phyloP scores from a whole-genome alignment of 1,140 invertebrate species.

The Battus philenor region DNA sequence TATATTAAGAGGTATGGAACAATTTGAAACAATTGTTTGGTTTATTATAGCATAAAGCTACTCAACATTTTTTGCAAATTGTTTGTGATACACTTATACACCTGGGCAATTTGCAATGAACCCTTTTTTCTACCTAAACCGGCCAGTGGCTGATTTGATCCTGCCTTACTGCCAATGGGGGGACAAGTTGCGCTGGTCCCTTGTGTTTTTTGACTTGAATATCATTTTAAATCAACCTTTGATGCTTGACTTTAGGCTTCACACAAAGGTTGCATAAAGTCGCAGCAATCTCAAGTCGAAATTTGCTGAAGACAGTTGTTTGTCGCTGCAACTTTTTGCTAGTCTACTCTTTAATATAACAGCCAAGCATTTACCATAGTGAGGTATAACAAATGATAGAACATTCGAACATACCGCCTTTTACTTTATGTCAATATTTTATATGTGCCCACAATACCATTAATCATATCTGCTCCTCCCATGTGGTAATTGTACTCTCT shows the following conservation, averaged over 20 bases:
- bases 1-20: neutral
- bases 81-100: slow-evolving; percentile 34
- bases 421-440: slow-evolving; percentile 24
- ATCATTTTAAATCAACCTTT: slow-evolving; percentile 34
- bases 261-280: slow-evolving; percentile 31
- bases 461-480: slow-evolving; percentile 39
- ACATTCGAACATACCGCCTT: slow-evolving; percentile 23
- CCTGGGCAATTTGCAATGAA: slow-evolving; percentile 42
- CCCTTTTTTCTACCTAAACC: slow-evolving; percentile 31
- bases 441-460: slow-evolving; percentile 35
- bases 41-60: slow-evolving; percentile 36
- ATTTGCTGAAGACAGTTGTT: slow-evolving; percentile 25
- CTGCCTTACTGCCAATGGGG: slow-evolving; percentile 31
- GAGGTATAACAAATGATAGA: slow-evolving; percentile 34
- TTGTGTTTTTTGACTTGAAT: slow-evolving; percentile 36
- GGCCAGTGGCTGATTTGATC: slow-evolving; percentile 53
- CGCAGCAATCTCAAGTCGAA: slow-evolving; percentile 28
- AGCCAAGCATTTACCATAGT: slow-evolving; percentile 34
- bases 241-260: slow-evolving; percentile 32
- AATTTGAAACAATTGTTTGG: slow-evolving; percentile 34
- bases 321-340: slow-evolving; percentile 8
- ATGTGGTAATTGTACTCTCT: slow-evolving; percentile 42
- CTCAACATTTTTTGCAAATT: slow-evolving; percentile 38
- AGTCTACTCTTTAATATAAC: slow-evolving; percentile 22
- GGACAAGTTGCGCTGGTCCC: slow-evolving; percentile 34